Percentiles rank a stretch among this genome's conserved stretches.
phyloP scores from a whole-genome alignment of 2,113 vertebrate species.

The Oryctolagus cuniculus region mOryCun1.1 NC_091432.1:97260501-97261000 shows the following conservation, averaged over 20 bases:
- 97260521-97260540: neutral
- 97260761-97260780: neutral
- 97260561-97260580: neutral
- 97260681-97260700: neutral
- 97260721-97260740: neutral
- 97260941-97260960: neutral
- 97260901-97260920: no score
- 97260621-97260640: neutral
- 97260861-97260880: neutral
- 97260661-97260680: neutral
- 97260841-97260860: neutral
- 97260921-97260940: neutral
- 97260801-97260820: neutral
- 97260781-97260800: neutral
- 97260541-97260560: neutral
- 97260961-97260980: neutral
- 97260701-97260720: neutral
- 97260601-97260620: neutral
- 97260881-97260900: neutral
- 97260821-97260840: neutral
- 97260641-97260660: neutral
- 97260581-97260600: neutral
- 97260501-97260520: neutral
- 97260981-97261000: neutral
- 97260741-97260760: neutral